These are phyloP conservation scores for Drosophila parvula DNA, from an alignment of 1,140 invertebrate species.

Conservation along the genomic window DNA sequence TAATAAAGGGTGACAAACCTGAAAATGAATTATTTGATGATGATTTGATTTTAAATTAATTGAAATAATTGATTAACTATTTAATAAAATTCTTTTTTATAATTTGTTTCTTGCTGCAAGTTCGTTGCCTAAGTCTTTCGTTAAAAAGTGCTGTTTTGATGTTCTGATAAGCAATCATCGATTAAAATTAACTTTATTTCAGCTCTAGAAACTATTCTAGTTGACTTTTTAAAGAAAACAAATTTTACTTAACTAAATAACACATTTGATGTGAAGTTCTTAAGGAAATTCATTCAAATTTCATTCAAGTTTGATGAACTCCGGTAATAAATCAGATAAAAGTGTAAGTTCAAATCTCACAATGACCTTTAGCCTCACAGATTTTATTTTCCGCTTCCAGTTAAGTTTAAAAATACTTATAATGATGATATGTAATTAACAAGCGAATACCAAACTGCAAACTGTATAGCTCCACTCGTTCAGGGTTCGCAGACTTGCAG, in stretches of 20 bases:
- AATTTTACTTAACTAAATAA: background rate
- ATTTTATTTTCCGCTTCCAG: conserved; percentile 2
- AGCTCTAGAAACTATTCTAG: background rate
- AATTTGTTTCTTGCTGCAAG: conserved; percentile 16
- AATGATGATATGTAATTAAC: background rate
- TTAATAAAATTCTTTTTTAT: no score
- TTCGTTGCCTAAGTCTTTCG: conserved; percentile 78
- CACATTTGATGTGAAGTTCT: no score
- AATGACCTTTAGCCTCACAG: background rate
- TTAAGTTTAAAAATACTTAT: background rate
- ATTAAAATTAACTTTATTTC: background rate
- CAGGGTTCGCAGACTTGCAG: background rate
- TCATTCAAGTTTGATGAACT: background rate
- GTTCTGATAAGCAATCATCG: background rate
- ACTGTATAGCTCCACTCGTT: background rate
- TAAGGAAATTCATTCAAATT: background rate
- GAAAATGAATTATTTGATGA: background rate
- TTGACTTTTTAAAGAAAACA: background rate
- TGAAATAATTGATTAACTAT: no score
- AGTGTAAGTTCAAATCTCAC: background rate
- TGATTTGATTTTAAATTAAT: background rate
- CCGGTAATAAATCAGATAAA: background rate
- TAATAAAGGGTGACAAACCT: background rate
- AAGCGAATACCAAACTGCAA: background rate
- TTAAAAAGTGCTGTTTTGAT: background rate